Percentiles rank a stretch among this genome's conserved stretches.
phyloP scores from a whole-genome alignment of 2,888 invertebrate species.

The Hecatera dysodea region DNA sequence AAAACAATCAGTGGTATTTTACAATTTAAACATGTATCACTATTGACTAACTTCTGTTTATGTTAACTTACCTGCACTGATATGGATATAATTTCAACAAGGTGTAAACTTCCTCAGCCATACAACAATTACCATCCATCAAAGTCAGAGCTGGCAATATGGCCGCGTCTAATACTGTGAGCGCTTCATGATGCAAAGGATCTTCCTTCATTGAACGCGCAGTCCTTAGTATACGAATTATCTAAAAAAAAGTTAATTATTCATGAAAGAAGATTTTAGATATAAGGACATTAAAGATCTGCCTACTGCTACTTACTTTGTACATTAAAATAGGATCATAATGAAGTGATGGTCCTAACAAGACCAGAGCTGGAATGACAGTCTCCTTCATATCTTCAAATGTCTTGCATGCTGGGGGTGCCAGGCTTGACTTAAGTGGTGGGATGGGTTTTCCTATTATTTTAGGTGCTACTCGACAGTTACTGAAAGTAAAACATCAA shows the following conservation, averaged over 20 bases:
- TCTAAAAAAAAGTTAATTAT: slow-evolving; percentile 70
- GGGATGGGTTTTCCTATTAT: slow-evolving; percentile 91
- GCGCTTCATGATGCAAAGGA: slow-evolving; percentile 94
- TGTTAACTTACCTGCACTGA: slow-evolving; percentile 92
- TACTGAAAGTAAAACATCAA: slow-evolving; percentile 83
- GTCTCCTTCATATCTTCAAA: slow-evolving; percentile 94
- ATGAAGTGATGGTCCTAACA: slow-evolving; percentile 97
- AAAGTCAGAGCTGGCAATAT: slow-evolving; percentile 97
- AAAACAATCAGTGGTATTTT: slow-evolving; percentile 4
- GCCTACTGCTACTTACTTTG: slow-evolving; percentile 90
- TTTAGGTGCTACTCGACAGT: slow-evolving; percentile 94
- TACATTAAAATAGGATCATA: slow-evolving; percentile 97
- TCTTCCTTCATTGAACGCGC: slow-evolving; percentile 84
- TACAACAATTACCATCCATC: slow-evolving; percentile 98
- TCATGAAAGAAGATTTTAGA: not conserved
- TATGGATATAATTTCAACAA: slow-evolving; percentile 96
- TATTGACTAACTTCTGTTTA: not conserved
- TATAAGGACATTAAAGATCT: not conserved
- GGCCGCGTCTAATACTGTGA: slow-evolving; percentile 96
- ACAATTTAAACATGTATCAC: not conserved
- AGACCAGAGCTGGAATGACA: slow-evolving; percentile 96
- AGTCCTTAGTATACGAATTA: slow-evolving; percentile 86
- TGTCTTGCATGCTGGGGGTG: slow-evolving; percentile 92
- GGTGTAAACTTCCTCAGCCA: slow-evolving; percentile 99
- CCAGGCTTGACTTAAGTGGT: slow-evolving; percentile 89